Evolutionary conservation across 2,888 invertebrate species (phyloP), one percentile per base, ranked within the genome.

Genomic region (Melanchra persicariae): DNA sequence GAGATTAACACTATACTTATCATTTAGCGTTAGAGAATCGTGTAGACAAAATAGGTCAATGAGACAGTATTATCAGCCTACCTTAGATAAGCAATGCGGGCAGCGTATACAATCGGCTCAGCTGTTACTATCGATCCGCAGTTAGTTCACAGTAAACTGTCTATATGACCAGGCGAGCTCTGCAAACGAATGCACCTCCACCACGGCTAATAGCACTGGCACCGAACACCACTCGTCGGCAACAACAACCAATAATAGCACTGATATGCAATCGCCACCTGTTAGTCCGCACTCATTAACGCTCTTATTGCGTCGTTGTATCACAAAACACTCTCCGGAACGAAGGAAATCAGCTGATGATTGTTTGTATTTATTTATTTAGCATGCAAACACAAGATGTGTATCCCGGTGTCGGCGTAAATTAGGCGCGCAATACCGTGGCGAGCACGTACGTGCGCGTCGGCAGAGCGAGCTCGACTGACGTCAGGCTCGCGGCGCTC

Each of bases 81-180:
- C 94, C 93, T 94, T 87, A 84, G 88, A 91, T 89, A 91, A 88
- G 87, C 84, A 79, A 88, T 90, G 89, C 90, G 89, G 90, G 85
- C 85, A 90, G 85, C 85, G 84, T 87, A 87, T 86, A 90, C 89
- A 91, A 90, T 89, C 87, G 86, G 87, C 90, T 91, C 93, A 94
- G 94, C 93, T 93, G 94, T 92, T 92, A 78, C 85, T 92, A 94
- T 94, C 91, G 94, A 94, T 93, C 92, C 89, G 85, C 79, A 81
- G 85, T 87, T 87, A 88, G 85, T 90, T 86, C 83, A 88, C 85
- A 63, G 83, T 80, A 79, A 83, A 78, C 83, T 80, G 81, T 82
- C 84, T 79, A 76, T 81, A 76, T 73, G 70, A 76, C 73, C 78
- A 73, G 74, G 58, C 81, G 72, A 77, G 73, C 86, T 87, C 87